phyloP scores from a whole-genome alignment of 1,140 invertebrate species.

The Pseudomyrmex cubaensis region DNA sequence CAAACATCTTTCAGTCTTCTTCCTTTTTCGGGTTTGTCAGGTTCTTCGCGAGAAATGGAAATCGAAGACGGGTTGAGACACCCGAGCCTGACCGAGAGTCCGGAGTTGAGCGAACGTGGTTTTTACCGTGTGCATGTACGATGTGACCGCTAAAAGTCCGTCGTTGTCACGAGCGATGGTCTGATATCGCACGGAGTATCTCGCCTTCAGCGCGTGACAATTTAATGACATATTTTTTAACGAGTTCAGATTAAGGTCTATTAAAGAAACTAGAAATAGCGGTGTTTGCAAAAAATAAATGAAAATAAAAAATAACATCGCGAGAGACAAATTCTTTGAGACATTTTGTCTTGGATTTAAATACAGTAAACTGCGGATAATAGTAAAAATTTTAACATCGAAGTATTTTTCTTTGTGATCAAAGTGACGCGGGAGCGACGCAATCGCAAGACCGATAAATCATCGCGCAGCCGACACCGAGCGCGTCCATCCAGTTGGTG shows the following conservation, averaged over 20 bases:
- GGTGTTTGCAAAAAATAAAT: no score
- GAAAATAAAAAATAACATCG: no score
- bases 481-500: slow-evolving; percentile 67
- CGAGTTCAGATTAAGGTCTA: no score
- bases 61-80: slow-evolving; percentile 32
- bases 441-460: slow-evolving; percentile 61
- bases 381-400: not conserved
- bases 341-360: no score
- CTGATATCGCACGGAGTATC: not conserved
- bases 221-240: not conserved
- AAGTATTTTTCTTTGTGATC: not conserved
- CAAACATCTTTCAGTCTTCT: slow-evolving; percentile 35
- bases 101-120: slow-evolving; percentile 13
- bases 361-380: no score
- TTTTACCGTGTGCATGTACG: slow-evolving; percentile 31
- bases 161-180: not conserved
- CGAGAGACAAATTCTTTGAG: no score
- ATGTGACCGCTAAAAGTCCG: slow-evolving; percentile 14
- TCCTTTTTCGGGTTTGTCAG: slow-evolving; percentile 9
- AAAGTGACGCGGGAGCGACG: not conserved
- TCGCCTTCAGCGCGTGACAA: not conserved
- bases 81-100: slow-evolving; percentile 32
- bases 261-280: no score
- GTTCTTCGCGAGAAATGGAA: slow-evolving; percentile 14
- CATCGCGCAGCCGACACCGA: slow-evolving; percentile 54